A percentile compares a stretch with the other conserved stretches of the same genome.
Evolutionary conservation across 2,888 invertebrate species (phyloP).

Genomic region (Acleris emargana): DNA sequence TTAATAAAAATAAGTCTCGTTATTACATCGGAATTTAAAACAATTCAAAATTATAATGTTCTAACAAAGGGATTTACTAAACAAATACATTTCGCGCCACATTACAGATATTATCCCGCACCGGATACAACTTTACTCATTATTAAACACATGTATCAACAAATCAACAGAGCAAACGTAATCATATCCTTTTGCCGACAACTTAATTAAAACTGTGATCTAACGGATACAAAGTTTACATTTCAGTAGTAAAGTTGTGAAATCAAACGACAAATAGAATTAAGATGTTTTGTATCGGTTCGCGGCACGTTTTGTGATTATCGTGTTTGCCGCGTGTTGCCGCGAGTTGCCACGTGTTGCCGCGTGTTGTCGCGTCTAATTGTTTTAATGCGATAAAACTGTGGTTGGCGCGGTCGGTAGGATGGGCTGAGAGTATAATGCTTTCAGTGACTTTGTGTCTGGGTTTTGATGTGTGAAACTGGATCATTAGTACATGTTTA

Average conservation of each 20-base stretch:
- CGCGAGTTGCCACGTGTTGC: neutral
- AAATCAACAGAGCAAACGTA: constrained; percentile 7
- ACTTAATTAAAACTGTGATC: constrained; percentile 1
- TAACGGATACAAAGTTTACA: neutral
- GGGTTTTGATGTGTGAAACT: neutral
- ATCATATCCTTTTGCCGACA: neutral
- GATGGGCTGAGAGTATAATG: neutral
- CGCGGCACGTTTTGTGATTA: neutral
- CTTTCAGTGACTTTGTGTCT: neutral
- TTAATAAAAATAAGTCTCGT: no score
- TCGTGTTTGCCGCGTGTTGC: neutral
- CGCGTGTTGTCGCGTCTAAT: neutral
- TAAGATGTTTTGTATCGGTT: constrained; percentile 5
- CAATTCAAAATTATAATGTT: no score
- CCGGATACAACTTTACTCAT: neutral
- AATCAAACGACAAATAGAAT: constrained; percentile 15
- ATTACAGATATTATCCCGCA: neutral
- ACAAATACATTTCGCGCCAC: constrained; percentile 1
- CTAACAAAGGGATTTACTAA: no score
- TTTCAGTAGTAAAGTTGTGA: neutral
- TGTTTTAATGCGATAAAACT: constrained; percentile 6
- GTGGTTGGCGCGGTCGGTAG: constrained; percentile 8
- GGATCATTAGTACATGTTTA: neutral
- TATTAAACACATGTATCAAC: neutral
- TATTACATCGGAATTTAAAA: no score